Evolutionary conservation across 2,888 invertebrate genomes (phyloP).

Genomic region (Drosophila gaucha): DNA sequence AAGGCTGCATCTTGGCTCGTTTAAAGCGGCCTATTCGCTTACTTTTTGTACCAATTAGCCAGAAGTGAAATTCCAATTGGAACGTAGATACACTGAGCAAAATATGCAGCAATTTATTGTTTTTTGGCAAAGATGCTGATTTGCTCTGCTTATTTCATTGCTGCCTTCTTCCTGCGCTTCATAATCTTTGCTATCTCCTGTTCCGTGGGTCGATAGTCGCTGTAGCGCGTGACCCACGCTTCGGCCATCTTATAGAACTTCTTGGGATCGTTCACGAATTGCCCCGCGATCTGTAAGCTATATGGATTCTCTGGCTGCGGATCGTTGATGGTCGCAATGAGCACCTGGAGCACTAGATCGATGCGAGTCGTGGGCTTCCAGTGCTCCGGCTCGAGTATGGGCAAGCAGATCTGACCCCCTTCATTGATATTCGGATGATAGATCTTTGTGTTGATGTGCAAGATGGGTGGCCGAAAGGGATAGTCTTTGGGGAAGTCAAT

Average conservation of each 20-base stretch:
- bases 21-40: slow-evolving; percentile 27
- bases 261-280: slow-evolving; percentile 97
- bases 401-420: slow-evolving; percentile 98
- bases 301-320: slow-evolving; percentile 99
- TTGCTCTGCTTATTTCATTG: neutral
- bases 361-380: slow-evolving; percentile 99
- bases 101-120: neutral
- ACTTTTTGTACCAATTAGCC: slow-evolving; percentile 52
- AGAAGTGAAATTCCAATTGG: slow-evolving; percentile 10
- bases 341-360: slow-evolving; percentile 98
- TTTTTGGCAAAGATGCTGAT: neutral
- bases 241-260: slow-evolving; percentile 99
- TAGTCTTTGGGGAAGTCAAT: slow-evolving; percentile 99
- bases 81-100: neutral
- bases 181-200: slow-evolving; percentile 55
- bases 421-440: slow-evolving; percentile 99
- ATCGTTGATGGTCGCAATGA: slow-evolving; percentile 97
- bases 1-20: slow-evolving; percentile 23
- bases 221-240: slow-evolving; percentile 98
- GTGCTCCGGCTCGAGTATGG: slow-evolving; percentile 98
- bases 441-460: slow-evolving; percentile 99
- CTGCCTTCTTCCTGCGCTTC: slow-evolving; percentile 25
- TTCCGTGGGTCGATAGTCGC: slow-evolving; percentile 96
- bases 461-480: slow-evolving; percentile 99
- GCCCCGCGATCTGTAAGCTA: slow-evolving; percentile 97